A percentile compares a stretch with the other conserved stretches of the same genome.
These are phyloP conservation scores for Aphis gossypii DNA, from an alignment of 1,140 invertebrate species.

Conservation along the genomic window DNA sequence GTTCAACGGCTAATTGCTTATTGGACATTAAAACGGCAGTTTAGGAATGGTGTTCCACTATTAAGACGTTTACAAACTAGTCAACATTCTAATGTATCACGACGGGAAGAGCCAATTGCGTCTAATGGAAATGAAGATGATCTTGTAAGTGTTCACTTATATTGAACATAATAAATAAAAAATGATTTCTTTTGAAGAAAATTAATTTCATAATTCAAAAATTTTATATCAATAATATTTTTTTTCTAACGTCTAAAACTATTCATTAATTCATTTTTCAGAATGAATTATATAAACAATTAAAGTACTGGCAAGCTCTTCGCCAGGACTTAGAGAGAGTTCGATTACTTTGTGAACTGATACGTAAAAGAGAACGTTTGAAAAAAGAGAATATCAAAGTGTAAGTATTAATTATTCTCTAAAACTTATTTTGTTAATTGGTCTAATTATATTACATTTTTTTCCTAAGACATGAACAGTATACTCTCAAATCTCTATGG, in stretches of 20 bases:
- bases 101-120: constrained; percentile 61
- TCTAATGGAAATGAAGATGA: constrained; percentile 61
- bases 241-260: neutral
- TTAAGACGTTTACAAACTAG: constrained; percentile 78
- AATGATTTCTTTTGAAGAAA: neutral
- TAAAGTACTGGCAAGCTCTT: constrained; percentile 94
- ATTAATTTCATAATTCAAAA: neutral
- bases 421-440: constrained; percentile 26
- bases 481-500: constrained; percentile 80
- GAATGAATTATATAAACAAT: constrained; percentile 79
- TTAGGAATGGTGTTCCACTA: constrained; percentile 93
- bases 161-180: neutral
- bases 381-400: constrained; percentile 88
- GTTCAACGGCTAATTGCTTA: constrained; percentile 88
- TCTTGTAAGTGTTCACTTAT: constrained; percentile 60
- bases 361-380: constrained; percentile 92
- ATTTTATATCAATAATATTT: neutral
- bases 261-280: constrained; percentile 58
- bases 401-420: constrained; percentile 63
- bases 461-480: constrained; percentile 73
- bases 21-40: constrained; percentile 96
- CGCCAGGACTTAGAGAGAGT: constrained; percentile 94
- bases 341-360: constrained; percentile 89
- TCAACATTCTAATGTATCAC: constrained; percentile 66
- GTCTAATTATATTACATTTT: neutral